Conservation (phyloP, 2,888 invertebrate species). For the Drosophila neoperkinsi region DNA sequence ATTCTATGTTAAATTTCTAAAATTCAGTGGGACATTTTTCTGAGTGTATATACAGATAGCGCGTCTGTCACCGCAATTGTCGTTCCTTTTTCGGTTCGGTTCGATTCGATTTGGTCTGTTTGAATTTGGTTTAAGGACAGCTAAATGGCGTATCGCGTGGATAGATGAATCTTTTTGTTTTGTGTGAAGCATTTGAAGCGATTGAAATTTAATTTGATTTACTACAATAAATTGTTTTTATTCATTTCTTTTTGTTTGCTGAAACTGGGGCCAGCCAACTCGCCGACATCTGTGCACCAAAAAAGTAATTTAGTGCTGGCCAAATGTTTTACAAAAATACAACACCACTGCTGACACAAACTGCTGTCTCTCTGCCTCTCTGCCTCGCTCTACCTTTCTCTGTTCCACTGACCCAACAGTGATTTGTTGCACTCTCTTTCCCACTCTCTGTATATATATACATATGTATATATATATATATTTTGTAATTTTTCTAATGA, state of each 20-base stretch:
- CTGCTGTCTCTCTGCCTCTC: not conserved
- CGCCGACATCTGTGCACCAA: constrained; percentile 62
- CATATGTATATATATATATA: constrained; percentile 56
- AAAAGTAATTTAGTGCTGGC: constrained; percentile 69
- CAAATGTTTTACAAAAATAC: constrained; percentile 53
- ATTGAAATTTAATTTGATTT: constrained; percentile 79
- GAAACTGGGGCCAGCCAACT: not conserved
- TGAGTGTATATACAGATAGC: not conserved
- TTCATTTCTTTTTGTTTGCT: constrained; percentile 55
- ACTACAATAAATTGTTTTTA: constrained; percentile 78
- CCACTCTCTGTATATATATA: constrained; percentile 17
- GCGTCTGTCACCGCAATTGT: constrained; percentile 21
- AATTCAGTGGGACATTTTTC: not conserved
- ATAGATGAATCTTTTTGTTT: constrained; percentile 46
- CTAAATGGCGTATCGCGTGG: constrained; percentile 23
- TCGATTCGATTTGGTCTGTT: constrained; percentile 9
- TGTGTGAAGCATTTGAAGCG: constrained; percentile 58
- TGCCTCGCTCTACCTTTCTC: not conserved
- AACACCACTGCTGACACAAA: constrained; percentile 45
- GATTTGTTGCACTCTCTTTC: constrained; percentile 40
- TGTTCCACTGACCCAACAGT: constrained; percentile 7
- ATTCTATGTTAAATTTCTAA: not conserved
- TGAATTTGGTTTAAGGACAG: constrained; percentile 9
- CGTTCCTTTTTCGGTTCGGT: constrained; percentile 5
- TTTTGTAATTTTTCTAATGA: constrained; percentile 82